These are phyloP conservation scores for Trypoxylus dichotomus DNA, from an alignment of 1,140 invertebrate genomes.

Conservation along the genomic window DNA sequence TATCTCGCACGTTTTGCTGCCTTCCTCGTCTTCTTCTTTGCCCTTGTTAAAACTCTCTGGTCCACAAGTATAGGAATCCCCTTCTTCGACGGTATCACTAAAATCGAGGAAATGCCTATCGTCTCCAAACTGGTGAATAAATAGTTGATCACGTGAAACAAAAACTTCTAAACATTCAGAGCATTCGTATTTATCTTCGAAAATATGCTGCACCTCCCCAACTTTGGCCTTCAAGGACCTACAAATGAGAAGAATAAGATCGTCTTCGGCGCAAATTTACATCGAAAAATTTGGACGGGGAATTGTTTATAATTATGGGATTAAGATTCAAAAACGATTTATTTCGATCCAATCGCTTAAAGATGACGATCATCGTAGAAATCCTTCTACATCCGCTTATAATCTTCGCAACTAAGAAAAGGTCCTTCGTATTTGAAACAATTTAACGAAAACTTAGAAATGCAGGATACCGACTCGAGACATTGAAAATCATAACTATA, in stretches of 20 bases:
- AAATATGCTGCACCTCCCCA: neutral
- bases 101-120: neutral
- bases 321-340: no score
- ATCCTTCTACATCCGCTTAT: no score
- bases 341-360: no score
- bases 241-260: neutral
- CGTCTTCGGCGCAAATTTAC: neutral
- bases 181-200: conserved; percentile 12
- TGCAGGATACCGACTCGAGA: no score
- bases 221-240: neutral
- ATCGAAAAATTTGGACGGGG: no score
- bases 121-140: neutral
- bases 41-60: neutral
- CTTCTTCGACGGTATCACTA: neutral
- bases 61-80: neutral
- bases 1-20: neutral
- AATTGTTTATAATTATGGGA: no score
- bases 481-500: no score
- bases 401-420: no score
- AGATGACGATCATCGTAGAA: no score
- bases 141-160: neutral
- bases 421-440: no score
- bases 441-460: no score
- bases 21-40: neutral
- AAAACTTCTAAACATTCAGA: neutral